These are phyloP conservation scores for Oxygymnocypris stewartii DNA, from an alignment of 2,113 vertebrate species.

Conservation along the genomic window DNA sequence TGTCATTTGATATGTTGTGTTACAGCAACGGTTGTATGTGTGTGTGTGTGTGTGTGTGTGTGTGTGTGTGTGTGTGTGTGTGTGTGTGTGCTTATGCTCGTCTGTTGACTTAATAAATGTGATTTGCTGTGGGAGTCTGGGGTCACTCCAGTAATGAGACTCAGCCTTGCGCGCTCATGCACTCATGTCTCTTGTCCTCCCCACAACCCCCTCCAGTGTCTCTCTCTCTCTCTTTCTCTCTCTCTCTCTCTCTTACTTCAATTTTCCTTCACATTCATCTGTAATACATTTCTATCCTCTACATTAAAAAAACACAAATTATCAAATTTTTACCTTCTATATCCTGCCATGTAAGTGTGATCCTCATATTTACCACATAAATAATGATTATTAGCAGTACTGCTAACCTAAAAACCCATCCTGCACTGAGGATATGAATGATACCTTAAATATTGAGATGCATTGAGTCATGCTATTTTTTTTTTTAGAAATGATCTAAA, in stretches of 20 bases:
- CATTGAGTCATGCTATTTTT: not conserved
- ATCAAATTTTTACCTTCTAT: not conserved
- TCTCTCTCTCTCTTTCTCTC: too few species aligned
- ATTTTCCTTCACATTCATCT: not conserved
- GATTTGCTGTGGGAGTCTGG: constrained; percentile 57
- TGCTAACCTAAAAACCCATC: not conserved
- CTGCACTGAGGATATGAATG: too few species aligned
- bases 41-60: too few species aligned
- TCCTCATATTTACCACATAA: not conserved
- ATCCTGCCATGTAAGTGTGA: not conserved
- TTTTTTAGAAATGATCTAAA: too few species aligned
- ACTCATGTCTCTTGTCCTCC: constrained; percentile 31
- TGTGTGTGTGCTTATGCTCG: constrained; percentile 5
- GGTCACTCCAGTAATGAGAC: constrained; percentile 53
- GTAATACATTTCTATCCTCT: not conserved
- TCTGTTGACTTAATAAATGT: constrained; percentile 59
- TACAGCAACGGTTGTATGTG: not conserved
- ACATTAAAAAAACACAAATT: not conserved
- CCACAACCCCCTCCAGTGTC: constrained; percentile 13
- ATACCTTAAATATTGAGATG: not conserved
- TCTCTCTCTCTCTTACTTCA: not conserved
- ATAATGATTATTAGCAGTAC: not conserved
- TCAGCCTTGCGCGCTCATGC: constrained; percentile 48
- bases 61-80: too few species aligned
- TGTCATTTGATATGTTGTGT: constrained; percentile 24